Evolutionary conservation across 2,888 invertebrate species (phyloP).

Genomic region (Eremobia ochroleuca): DNA sequence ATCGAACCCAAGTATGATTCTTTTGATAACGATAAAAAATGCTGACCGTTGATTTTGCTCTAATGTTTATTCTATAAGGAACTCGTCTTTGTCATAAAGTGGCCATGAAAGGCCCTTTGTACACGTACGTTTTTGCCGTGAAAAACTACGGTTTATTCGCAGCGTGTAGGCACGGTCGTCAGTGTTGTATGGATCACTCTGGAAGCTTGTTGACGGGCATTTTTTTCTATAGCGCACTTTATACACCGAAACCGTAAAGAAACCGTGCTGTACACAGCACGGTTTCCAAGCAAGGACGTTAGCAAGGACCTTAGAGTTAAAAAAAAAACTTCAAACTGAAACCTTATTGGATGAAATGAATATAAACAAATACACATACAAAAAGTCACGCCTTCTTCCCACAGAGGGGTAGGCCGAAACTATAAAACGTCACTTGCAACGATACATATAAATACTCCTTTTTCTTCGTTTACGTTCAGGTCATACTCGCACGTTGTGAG

Average conservation of each 20-base stretch:
- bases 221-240: background rate
- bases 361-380: too few relatives aligned
- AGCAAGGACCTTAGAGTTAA: background rate
- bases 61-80: background rate
- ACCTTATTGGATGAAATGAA: background rate
- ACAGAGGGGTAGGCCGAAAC: too few relatives aligned
- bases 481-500: too few relatives aligned
- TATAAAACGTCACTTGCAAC: too few relatives aligned
- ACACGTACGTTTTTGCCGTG: background rate
- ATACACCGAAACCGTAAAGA: background rate
- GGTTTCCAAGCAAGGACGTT: too few relatives aligned
- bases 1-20: background rate
- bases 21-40: background rate
- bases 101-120: background rate
- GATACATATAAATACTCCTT: too few relatives aligned
- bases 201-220: background rate
- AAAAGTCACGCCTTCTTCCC: too few relatives aligned
- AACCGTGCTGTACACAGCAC: too few relatives aligned
- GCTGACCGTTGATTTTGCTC: background rate
- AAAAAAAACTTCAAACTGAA: background rate
- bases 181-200: background rate
- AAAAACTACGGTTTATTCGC: background rate
- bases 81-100: background rate
- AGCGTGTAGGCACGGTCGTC: background rate
- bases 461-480: too few relatives aligned